phyloP scores from a whole-genome alignment of 2,888 invertebrate species.

The Furcula furcula region DNA sequence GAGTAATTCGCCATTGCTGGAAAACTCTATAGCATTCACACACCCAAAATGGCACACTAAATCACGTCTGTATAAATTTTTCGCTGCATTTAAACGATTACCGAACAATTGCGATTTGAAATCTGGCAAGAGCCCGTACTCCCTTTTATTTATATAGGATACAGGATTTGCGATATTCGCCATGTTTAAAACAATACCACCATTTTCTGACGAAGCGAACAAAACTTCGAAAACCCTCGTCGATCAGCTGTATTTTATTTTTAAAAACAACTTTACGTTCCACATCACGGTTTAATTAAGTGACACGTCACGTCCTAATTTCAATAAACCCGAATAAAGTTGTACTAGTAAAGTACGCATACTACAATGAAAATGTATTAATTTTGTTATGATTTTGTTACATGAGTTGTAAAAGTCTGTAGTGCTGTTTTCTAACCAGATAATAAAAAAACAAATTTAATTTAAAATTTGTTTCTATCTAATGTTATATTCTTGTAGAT shows the following conservation, averaged over 20 bases:
- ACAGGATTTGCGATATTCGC: constrained; percentile 81
- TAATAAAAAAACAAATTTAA: too few species aligned
- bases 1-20: constrained; percentile 91
- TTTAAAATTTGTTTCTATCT: too few species aligned
- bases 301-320: background rate
- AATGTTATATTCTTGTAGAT: too few species aligned
- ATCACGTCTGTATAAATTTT: constrained; percentile 91
- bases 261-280: constrained; percentile 56
- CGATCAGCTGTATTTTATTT: constrained; percentile 76
- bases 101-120: constrained; percentile 83
- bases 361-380: too few species aligned
- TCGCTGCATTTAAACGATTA: constrained; percentile 84
- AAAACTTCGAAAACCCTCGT: constrained; percentile 46
- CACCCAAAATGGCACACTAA: constrained; percentile 96
- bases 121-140: constrained; percentile 81
- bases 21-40: constrained; percentile 98
- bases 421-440: too few species aligned
- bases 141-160: constrained; percentile 82
- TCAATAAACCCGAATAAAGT: too few species aligned
- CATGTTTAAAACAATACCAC: constrained; percentile 67
- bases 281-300: constrained; percentile 15
- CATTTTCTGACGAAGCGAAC: constrained; percentile 59
- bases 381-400: too few species aligned
- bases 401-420: too few species aligned
- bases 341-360: too few species aligned